Evolutionary conservation across 2,113 vertebrate genomes (phyloP), one percentile per base, ranked within the genome.

Genomic region (Oryzias melastigma): DNA sequence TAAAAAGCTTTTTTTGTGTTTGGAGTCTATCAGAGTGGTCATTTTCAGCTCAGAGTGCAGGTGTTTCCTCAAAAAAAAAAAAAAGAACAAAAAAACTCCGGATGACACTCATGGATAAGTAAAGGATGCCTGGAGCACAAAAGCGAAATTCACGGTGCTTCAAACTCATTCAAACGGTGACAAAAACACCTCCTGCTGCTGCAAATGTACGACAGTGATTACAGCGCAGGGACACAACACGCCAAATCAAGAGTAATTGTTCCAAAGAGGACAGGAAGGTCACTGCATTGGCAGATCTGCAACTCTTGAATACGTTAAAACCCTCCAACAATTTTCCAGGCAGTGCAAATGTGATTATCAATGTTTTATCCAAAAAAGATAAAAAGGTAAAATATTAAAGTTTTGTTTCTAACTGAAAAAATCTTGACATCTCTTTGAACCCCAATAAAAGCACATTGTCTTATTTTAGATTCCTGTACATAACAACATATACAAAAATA

Each of bases 141-240:
- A 71, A 41, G n/a, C n/a, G 7, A 47, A 68, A 73, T 60, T 16
- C 54, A 70, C 63, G 74, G 61, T 47, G 46, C 61, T 68, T 60
- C 54, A 68, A 20, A 75, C 8, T 68, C 57, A 59, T 77, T 72
- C 45, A 75, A 52, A 77, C 52, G 64, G 40, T 67, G 50, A 78
- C 71, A 65, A 65, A 65, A 35, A 44, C 27, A 57, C 18, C 48
- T 29, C 66, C 62, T 55, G 55, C 24, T 65, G 68, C 55, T 66
- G 14, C 17, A 75, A 65, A 62, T 62, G 70, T 67, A 61, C 49
- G 63, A 65, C 52, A 66, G 43, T 75, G 65, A 75, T 79, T 78
- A 62, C 27, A 73, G 35, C 20, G 47, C 65, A 14, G 49, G 65
- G 50, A 62, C 56, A 56, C 47, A 55, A 68, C 51, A 73, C 67